Base-by-base conservation (phyloP, 2,797 vertebrate species). In the Phoxinus dragarum region DNA sequence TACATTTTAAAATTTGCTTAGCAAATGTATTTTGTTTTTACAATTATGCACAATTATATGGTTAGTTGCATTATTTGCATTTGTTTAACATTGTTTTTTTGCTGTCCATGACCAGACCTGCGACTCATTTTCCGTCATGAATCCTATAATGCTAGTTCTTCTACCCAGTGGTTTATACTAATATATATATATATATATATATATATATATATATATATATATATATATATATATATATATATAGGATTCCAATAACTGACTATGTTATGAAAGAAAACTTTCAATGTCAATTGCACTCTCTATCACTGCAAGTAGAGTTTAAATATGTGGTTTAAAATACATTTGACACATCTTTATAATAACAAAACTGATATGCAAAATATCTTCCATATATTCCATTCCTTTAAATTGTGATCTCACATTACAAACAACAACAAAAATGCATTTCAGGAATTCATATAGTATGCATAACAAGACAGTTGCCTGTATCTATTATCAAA, bases 371-470 rank as follows among this genome's bases (percentile, higher is more conserved):
- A 73, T 49, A 31, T 74, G 2, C 72, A 21, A 75, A 52, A 36
- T 6, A 52, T 19, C 27, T 27, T 14, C 27, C 27, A 27, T 27
- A 27, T 27, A 64, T 17, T 31, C 1, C 0, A 31, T 31, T 31
- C 14, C 14, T 73, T 73, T 73, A 73, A 44, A 59, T n/a, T 59
- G 21, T 59, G 23, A 59, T 61, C 59, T 64, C n/a, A 75, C 27
- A 75, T 1, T 59, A 59, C 23, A 34, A 36, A 10, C 19, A 54
- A 75, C 6, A 54, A 68, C 3, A 19, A 8, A 72, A 52, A 36
- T 61, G n/a, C n/a, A 64, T 11, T 34, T 19, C 27, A 74, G 44
- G 27, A 21, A 21, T 52, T 21, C 5, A 21, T 10, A 36, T 21
- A 34, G 9, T 36, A 52, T 47, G 27, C n/a, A 21, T 75, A 21